A percentile compares a stretch with the other conserved stretches of the same genome.
Conservation (phyloP, 64 coral and sea anemone species). For the Astreopora myriophthalma region DNA sequence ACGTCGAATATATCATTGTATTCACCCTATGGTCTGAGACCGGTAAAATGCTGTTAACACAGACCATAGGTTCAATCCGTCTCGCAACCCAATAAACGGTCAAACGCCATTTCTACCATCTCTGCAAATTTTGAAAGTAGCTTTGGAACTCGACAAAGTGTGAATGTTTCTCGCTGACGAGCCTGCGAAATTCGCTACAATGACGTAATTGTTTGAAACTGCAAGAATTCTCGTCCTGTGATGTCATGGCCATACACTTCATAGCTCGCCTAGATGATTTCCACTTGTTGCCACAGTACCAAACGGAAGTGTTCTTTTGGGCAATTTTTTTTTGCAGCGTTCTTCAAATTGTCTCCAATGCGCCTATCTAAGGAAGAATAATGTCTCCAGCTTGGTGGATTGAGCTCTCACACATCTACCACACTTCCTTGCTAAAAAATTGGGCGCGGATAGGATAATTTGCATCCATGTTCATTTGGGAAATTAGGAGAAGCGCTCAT, state of each 20-base stretch:
- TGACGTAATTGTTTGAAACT: constrained; percentile 56
- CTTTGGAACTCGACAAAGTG: neutral
- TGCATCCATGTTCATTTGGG: constrained; percentile 20
- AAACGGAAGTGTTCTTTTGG: neutral
- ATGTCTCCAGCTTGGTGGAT: neutral
- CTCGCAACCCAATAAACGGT: no score
- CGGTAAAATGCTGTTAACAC: neutral
- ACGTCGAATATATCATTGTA: neutral
- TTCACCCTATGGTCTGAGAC: neutral
- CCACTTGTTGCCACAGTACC: neutral
- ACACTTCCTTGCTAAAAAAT: neutral
- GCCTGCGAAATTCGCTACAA: neutral
- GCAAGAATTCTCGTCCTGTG: constrained; percentile 34
- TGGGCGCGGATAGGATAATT: neutral
- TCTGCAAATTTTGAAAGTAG: constrained; percentile 4
- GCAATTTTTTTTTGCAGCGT: neutral
- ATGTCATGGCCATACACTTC: constrained; percentile 4
- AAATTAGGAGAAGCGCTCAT: neutral
- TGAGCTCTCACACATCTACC: neutral
- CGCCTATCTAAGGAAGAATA: neutral
- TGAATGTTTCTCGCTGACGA: constrained; percentile 7
- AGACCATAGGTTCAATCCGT: neutral
- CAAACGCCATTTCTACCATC: neutral
- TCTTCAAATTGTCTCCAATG: neutral
- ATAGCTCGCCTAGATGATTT: constrained; percentile 14